phyloP scores from a whole-genome alignment of 2,113 vertebrate genomes.

The Prolemur simus region DNA sequence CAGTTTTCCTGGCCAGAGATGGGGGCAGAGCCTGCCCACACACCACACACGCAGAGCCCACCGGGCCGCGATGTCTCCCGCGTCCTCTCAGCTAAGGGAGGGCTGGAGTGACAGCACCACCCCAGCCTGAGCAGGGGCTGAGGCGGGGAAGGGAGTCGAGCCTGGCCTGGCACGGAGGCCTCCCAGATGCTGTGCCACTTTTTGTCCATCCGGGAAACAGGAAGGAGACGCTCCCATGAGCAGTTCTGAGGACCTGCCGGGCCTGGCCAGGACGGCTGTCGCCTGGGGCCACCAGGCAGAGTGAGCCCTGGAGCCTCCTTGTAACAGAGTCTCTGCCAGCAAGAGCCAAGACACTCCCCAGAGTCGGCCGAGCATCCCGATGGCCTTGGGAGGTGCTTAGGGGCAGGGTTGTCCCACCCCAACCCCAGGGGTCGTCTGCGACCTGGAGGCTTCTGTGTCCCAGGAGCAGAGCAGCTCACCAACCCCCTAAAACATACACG shows the following conservation, averaged over 20 bases:
- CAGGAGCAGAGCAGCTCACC: neutral
- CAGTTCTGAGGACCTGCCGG: neutral
- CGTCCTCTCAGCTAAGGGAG: neutral
- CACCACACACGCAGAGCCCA: neutral
- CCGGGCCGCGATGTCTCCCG: no score
- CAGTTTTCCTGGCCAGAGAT: neutral
- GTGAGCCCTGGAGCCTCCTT: no score
- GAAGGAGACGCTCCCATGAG: accelerated
- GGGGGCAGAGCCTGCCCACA: neutral
- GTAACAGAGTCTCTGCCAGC: no score
- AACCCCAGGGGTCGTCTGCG: neutral
- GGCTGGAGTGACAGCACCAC: no score
- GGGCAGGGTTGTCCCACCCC: no score
- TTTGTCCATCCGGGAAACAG: neutral
- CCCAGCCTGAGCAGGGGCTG: neutral
- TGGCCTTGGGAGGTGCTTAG: accelerated
- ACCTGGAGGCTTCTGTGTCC: neutral
- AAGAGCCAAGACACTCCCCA: no score
- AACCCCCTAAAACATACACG: neutral
- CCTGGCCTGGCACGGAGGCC: neutral
- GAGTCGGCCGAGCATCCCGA: no score
- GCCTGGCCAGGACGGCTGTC: no score
- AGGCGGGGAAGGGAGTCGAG: no score
- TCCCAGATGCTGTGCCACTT: accelerated
- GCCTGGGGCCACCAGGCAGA: accelerated